phyloP scores from a whole-genome alignment of 2,797 vertebrate genomes.

The Siniperca scherzeri region DNA sequence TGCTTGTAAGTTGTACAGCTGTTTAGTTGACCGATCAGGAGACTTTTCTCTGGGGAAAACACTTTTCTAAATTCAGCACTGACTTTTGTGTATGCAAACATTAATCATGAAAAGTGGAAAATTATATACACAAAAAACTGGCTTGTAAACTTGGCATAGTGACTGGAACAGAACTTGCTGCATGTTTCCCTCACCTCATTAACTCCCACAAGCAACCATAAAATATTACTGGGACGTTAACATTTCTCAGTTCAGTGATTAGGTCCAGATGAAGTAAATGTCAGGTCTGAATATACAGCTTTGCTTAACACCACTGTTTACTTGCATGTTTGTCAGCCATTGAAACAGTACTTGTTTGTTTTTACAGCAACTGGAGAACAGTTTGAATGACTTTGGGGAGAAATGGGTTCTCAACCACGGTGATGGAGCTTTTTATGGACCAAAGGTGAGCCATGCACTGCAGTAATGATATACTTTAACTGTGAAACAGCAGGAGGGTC shows the following conservation, averaged over 20 bases:
- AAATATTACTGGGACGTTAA: constrained; percentile 67
- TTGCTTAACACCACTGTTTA: constrained; percentile 46
- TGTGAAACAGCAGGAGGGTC: constrained; percentile 22
- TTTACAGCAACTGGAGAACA: constrained; percentile 97
- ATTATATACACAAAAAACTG: constrained; percentile 30
- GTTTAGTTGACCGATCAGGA: constrained; percentile 21
- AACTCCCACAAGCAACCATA: constrained; percentile 60
- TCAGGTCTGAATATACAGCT: constrained; percentile 48
- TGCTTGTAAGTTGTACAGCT: not conserved
- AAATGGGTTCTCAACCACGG: constrained; percentile 98
- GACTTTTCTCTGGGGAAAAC: constrained; percentile 17
- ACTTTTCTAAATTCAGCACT: constrained; percentile 22
- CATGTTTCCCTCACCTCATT: constrained; percentile 64
- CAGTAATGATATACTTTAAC: constrained; percentile 18
- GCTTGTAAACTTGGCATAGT: constrained; percentile 36
- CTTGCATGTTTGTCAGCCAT: constrained; percentile 33
- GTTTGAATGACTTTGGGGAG: constrained; percentile 95
- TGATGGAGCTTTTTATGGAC: constrained; percentile 98
- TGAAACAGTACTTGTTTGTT: constrained; percentile 48
- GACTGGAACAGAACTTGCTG: constrained; percentile 42
- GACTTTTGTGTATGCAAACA: constrained; percentile 18
- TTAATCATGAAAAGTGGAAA: constrained; percentile 27
- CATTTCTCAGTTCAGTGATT: constrained; percentile 67
- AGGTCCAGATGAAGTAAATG: constrained; percentile 66
- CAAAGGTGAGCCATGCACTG: constrained; percentile 89